Percentiles rank a stretch among this genome's conserved stretches.
phyloP scores from a whole-genome alignment of 2,888 invertebrate genomes.

The Pandemis corylana region DNA sequence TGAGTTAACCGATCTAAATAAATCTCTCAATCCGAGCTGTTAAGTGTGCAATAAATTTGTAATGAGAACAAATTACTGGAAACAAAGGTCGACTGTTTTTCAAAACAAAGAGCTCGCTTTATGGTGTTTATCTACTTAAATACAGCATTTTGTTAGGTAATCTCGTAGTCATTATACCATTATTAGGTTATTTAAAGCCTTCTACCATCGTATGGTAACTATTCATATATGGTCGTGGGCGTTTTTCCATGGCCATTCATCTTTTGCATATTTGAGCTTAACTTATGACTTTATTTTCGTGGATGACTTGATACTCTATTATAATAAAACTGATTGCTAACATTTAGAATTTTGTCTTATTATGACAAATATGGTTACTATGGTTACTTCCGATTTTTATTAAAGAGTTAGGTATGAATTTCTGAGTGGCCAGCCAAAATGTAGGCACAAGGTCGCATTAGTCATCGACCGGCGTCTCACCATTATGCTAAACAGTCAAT shows the following conservation, averaged over 20 bases:
- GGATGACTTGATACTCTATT: background rate
- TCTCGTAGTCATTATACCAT: conserved; percentile 12
- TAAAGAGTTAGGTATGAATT: background rate
- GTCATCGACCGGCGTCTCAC: conserved; percentile 15
- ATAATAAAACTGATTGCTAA: too few species aligned
- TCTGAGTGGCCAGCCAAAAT: conserved; percentile 13
- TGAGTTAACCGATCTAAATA: background rate
- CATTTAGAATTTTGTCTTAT: background rate
- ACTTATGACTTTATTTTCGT: background rate
- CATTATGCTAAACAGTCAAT: background rate
- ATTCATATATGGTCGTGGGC: background rate
- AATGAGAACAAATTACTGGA: conserved; percentile 30
- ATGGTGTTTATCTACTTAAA: conserved; percentile 17
- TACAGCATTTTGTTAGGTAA: conserved; percentile 16
- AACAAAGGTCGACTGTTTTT: conserved; percentile 26
- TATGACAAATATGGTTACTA: background rate
- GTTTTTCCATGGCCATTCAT: background rate
- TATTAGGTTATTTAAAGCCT: background rate
- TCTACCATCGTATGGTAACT: background rate
- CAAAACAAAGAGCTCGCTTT: conserved; percentile 21
- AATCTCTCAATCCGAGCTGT: background rate
- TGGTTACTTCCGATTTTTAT: background rate
- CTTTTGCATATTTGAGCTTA: background rate
- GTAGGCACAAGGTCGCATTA: conserved; percentile 37
- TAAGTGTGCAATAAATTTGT: conserved; percentile 24